Conservation (phyloP, 2,113 vertebrate species). For the Trematocara unimaculatum region DNA sequence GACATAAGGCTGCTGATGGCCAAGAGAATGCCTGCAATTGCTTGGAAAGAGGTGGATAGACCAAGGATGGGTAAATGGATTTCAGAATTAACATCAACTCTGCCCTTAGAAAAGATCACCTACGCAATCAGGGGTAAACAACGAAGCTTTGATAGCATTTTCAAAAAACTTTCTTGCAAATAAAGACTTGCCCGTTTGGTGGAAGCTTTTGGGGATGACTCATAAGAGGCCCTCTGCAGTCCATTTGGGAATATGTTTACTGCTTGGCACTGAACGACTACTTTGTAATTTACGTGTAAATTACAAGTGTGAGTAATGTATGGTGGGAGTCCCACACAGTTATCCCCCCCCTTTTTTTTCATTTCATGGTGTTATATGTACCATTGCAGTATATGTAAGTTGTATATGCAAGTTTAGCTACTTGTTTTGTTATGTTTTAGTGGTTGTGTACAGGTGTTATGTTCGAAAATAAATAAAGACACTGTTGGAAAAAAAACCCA, state of each 20-base stretch:
- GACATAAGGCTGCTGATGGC: not conserved
- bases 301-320: not conserved
- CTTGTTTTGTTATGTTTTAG: not conserved
- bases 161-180: not conserved
- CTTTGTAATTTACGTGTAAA: not conserved
- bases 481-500: rapidly evolving
- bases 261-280: not conserved
- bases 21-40: not conserved
- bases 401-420: not conserved
- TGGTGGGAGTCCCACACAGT: not conserved
- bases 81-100: not conserved
- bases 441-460: not conserved
- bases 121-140: not conserved
- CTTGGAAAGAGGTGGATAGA: not conserved
- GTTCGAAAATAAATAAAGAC: not conserved
- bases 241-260: not conserved
- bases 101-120: not conserved
- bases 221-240: not conserved
- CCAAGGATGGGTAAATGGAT: not conserved
- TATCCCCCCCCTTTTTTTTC: rapidly evolving
- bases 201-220: not conserved
- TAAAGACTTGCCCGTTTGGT: not conserved
- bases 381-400: not conserved
- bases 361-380: not conserved
- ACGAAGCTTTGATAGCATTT: not conserved